Evolutionary conservation across 35 echinoderm and acorn worm species (phyloP).

Genomic region (Amphiura filiformis): DNA sequence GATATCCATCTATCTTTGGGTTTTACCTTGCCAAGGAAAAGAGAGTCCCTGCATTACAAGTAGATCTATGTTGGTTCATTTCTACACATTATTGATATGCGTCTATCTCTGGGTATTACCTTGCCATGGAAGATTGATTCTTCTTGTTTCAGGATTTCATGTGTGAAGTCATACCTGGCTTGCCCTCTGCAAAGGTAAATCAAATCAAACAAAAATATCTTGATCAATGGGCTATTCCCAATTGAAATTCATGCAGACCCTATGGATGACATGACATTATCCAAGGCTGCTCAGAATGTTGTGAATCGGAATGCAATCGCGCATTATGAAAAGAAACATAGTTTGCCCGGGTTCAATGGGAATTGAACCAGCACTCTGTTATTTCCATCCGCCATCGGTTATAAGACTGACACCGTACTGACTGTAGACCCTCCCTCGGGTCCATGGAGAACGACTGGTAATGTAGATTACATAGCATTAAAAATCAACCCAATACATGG

Average conservation of each 20-base stretch:
- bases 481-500: too few species aligned
- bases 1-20: not conserved
- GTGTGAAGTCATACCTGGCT: constrained; percentile 81
- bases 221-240: not conserved
- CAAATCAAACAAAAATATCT: not conserved
- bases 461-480: too few species aligned
- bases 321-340: too few species aligned
- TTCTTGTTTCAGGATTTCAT: constrained; percentile 82
- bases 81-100: constrained; percentile 87
- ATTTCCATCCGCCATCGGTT: not conserved
- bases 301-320: not conserved
- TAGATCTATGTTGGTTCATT: constrained; percentile 36
- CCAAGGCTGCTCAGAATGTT: not conserved
- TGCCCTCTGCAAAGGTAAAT: constrained; percentile 58
- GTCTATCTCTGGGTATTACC: constrained; percentile 37
- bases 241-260: not conserved
- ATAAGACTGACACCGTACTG: too few species aligned
- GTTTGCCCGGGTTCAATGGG: not conserved
- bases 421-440: too few species aligned
- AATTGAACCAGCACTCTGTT: not conserved
- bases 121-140: constrained; percentile 72
- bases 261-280: not conserved
- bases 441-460: too few species aligned
- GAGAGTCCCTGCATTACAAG: not conserved
- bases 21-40: not conserved